phyloP scores from a whole-genome alignment of 2,113 vertebrate genomes.

The Natator depressus region DNA sequence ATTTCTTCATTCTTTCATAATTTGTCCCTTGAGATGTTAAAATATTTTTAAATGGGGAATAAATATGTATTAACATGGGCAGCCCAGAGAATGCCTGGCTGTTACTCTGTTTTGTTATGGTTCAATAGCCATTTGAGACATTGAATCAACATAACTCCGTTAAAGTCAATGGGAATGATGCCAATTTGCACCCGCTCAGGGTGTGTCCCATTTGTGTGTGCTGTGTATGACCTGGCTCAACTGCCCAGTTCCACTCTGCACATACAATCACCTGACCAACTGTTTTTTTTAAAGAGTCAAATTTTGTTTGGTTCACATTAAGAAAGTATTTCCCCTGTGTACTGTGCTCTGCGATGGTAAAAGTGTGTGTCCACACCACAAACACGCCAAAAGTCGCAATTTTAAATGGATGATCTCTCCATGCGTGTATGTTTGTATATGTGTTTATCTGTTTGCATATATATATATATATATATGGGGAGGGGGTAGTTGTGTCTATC shows the following conservation, averaged over 20 bases:
- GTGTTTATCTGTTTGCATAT: background rate
- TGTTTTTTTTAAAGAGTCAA: rapidly evolving
- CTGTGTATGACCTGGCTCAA: background rate
- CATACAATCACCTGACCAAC: background rate
- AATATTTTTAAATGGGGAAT: background rate
- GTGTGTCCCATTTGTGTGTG: rapidly evolving
- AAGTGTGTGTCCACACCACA: background rate
- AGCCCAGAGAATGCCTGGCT: background rate
- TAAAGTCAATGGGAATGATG: background rate
- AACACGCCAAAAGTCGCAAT: rapidly evolving
- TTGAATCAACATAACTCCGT: background rate
- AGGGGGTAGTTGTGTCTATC: background rate
- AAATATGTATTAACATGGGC: background rate
- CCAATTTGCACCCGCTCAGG: background rate
- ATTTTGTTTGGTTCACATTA: rapidly evolving
- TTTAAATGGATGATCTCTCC: background rate
- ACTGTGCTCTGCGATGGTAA: background rate
- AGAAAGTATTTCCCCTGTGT: rapidly evolving
- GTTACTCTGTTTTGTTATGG: background rate
- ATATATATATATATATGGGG: background rate
- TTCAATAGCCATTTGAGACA: rapidly evolving
- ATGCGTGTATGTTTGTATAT: background rate
- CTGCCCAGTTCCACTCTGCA: rapidly evolving
- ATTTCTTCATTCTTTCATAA: rapidly evolving
- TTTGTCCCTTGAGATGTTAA: background rate